Base-by-base conservation (phyloP, 2,888 invertebrate genomes). In the Tanytarsus gracilentus region DNA sequence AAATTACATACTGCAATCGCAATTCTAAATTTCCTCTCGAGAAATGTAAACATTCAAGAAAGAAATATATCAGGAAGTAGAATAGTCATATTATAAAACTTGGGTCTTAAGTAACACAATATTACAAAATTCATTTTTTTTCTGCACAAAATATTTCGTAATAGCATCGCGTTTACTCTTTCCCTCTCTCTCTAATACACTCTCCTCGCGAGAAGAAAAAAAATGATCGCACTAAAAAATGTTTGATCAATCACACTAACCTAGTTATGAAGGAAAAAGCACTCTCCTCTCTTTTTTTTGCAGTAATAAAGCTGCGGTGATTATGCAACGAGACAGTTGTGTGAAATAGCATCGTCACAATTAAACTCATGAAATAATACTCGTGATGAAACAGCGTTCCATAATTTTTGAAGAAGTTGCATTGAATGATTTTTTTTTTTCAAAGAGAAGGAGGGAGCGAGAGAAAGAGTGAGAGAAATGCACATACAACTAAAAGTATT, bases 191-290 rank as follows among this genome's bases (percentile, higher is more conserved):
- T 44, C 44, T 18, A 23, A 44, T 23, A 33, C 11, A 33, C 11
- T 33, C 9, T 11, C 11, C 33, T 18, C 18, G 44, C 36, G 40
- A 56, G 30, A 23, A 7, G 40, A 52, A 36, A 50, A 50, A 30
- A 51, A 52, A 52, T 8, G 14, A 39, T n/a, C 9, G n/a, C 6
- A 39, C 7, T 5, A 49, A 49, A 29, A 51, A 51, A 27, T 40
- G 26, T 44, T 58, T 58, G 58, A 58, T 58, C 58, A 58, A 58
- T 58, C 58, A 44, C 40, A 48, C 58, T 58, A 58, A 58, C 58
- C 58, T 58, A 58, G 8, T 39, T 56, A 25, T 30, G 27, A 58
- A 23, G 27, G 27, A 58, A 40, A 58, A 58, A 27, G 16, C 58
- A 58, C 48, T 58, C 58, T 48, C 58, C 58, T 48, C 40, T 58